Conservation (phyloP, 2,113 vertebrate genomes). For the Stigmatopora nigra region DNA sequence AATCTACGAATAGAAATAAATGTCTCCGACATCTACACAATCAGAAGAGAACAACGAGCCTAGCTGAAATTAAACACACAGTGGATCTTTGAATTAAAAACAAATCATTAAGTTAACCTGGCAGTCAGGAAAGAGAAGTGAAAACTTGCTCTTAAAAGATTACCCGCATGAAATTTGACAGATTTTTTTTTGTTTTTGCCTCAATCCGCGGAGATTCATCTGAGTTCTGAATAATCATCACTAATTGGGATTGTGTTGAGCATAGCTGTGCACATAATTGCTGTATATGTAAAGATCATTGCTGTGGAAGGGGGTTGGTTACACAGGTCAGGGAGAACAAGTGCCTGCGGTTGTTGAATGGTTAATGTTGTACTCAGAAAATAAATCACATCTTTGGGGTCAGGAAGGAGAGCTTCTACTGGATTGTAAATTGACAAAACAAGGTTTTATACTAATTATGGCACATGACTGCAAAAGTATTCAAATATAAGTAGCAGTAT, state of each 20-base stretch:
- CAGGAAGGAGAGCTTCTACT: background rate
- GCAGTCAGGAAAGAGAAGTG: background rate
- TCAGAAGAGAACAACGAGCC: background rate
- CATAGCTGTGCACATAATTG: background rate
- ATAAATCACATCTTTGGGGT: slow-evolving; percentile 3
- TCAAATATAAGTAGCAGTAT: background rate
- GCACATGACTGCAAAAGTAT: background rate
- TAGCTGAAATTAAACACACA: background rate
- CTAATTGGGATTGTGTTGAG: background rate
- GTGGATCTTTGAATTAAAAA: background rate
- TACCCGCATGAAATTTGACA: background rate
- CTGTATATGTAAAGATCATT: slow-evolving; percentile 6
- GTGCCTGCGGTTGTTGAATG: background rate
- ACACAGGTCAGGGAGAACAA: slow-evolving; percentile 25
- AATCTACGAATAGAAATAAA: background rate
- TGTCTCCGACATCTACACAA: background rate
- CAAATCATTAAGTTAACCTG: background rate
- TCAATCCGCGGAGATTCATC: background rate
- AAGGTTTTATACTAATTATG: background rate
- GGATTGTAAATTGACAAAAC: background rate
- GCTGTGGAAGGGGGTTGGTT: background rate
- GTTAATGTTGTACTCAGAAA: background rate
- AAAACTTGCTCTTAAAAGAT: background rate
- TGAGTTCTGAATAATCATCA: background rate
- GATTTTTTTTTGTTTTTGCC: background rate